Conservation (phyloP, 2,113 vertebrate species). For the Jacana jacana region DNA sequence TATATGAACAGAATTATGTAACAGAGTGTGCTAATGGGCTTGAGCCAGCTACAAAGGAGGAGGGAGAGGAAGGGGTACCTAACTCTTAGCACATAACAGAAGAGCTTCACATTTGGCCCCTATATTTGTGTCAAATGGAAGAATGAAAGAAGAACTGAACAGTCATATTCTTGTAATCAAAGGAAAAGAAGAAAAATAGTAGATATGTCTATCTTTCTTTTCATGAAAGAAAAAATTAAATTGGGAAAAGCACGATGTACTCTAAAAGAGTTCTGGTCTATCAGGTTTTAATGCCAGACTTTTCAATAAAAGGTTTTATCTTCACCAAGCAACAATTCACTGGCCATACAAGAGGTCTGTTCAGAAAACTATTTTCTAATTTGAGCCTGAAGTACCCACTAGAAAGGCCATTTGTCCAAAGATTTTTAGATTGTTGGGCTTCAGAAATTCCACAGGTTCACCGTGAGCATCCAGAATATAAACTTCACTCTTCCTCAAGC, state of each 20-base stretch:
- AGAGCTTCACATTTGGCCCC: neutral
- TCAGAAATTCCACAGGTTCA: neutral
- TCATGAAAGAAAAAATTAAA: neutral
- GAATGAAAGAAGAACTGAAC: neutral
- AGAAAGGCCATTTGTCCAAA: conserved; percentile 10
- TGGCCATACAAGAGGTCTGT: neutral
- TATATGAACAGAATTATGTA: neutral
- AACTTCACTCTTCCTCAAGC: neutral
- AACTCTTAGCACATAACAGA: neutral
- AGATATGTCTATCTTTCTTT: neutral
- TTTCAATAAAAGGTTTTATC: neutral
- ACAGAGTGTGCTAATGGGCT: neutral
- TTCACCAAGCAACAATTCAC: neutral
- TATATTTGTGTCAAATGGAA: neutral
- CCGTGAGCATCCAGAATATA: neutral
- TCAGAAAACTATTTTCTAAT: conserved; percentile 6
- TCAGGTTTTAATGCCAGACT: neutral
- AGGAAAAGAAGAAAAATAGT: neutral
- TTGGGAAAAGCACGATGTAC: neutral
- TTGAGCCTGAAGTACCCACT: neutral
- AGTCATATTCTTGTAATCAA: neutral
- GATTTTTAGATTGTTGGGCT: neutral
- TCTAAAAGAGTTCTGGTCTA: neutral
- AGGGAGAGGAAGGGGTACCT: neutral
- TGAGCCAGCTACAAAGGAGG: neutral